Evolutionary conservation across 2,888 invertebrate genomes (phyloP), one percentile per base, ranked within the genome.

Genomic region (Sinhomidia bicolor): DNA sequence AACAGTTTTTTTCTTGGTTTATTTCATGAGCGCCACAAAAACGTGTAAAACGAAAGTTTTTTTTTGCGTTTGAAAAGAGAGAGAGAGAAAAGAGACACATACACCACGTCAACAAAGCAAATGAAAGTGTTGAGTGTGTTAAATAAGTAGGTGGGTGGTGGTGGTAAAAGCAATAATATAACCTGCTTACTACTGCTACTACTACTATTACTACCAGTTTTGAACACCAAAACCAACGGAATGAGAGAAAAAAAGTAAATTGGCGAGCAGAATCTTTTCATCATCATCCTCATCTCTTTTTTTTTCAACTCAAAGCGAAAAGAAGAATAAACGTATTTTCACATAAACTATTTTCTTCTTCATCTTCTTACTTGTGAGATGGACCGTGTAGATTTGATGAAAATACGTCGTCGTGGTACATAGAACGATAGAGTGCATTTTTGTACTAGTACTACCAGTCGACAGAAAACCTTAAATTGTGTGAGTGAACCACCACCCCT

Each of bases 211-310:
- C n/a, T n/a, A n/a, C 20, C 36, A 62, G 62, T 71, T 47, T 4
- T 29, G 74, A 7, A 47, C 47, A 26, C 12, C 14, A 7, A 47
- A 26, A 26, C 12, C 14, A 71, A n/a, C 29, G n/a, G 60, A 62
- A 80, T 20, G 60, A 60, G 62, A 76, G 47, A 68, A 29, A 51
- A 54, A 71, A 57, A 79, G 65, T 51, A 85, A 85, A 78, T 85
- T 85, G 76, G 44, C 47, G 76, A 85, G 68, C 51, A 85, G 17
- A 79, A 68, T 65, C 78, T 79, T 85, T 85, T 85, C 85, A 79
- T 85, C 85, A 85, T 79, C 51, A n/a, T n/a, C n/a, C n/a, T n/a
- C n/a, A n/a, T n/a, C n/a, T n/a, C n/a, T n/a, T n/a, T n/a, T n/a
- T n/a, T n/a, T 47, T 44, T n/a, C 20, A 44, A 85, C 29, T 76